phyloP scores from a whole-genome alignment of 1,140 invertebrate species.

The Hylyphantes graminicola region DNA sequence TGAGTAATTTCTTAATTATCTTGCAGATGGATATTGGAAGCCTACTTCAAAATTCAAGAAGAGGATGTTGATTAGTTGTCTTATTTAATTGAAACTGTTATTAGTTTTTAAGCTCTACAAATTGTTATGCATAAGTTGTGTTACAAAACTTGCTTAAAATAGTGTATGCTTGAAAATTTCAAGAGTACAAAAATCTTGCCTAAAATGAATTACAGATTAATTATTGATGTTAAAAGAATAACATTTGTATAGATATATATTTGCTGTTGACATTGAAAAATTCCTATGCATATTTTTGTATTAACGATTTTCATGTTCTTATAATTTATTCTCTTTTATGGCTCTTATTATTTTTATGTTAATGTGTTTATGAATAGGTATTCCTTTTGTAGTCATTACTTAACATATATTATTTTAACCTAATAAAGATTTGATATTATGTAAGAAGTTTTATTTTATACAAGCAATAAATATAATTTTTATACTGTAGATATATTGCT shows the following conservation, averaged over 20 bases:
- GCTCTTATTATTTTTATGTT: constrained; percentile 62
- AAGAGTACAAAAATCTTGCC: constrained; percentile 32
- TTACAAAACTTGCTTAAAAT: neutral
- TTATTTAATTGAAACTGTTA: constrained; percentile 9
- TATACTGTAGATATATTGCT: constrained; percentile 44
- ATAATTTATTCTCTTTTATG: constrained; percentile 14
- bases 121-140: neutral
- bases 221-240: constrained; percentile 2
- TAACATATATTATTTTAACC: constrained; percentile 11
- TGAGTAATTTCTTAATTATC: neutral
- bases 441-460: constrained; percentile 20
- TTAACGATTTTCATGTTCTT: constrained; percentile 63
- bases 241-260: constrained; percentile 31
- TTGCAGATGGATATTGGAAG: constrained; percentile 30
- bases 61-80: constrained; percentile 29
- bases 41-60: constrained; percentile 29
- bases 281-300: constrained; percentile 9
- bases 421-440: constrained; percentile 12
- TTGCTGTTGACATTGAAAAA: constrained; percentile 21
- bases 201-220: constrained; percentile 14
- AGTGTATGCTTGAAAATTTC: constrained; percentile 5
- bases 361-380: too few relatives aligned
- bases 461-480: too few relatives aligned
- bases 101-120: constrained; percentile 8
- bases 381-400: neutral